A percentile compares a stretch with the other conserved stretches of the same genome.
These are phyloP conservation scores for Lithobates sylvaticus DNA, from an alignment of 2,797 vertebrate genomes.

Conservation along the genomic window DNA sequence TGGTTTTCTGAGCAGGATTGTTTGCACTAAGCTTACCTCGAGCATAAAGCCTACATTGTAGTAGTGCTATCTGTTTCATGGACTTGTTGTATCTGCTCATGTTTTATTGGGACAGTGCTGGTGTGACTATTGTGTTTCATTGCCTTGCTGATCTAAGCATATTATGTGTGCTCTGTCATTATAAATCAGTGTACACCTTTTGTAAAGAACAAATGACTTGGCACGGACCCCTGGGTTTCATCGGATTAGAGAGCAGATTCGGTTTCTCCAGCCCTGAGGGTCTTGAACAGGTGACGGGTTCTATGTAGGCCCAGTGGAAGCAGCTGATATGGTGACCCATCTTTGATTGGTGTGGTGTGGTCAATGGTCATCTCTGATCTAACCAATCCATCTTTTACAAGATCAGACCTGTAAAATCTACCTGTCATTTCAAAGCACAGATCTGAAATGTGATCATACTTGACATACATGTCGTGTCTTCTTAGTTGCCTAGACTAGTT, in stretches of 20 bases:
- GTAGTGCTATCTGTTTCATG: not conserved
- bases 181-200: conserved; percentile 27
- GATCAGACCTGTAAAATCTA: not conserved
- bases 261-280: conserved; percentile 10
- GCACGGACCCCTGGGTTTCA: conserved; percentile 24
- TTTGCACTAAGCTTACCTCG: not conserved
- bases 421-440: conserved; percentile 18
- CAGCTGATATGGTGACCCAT: not conserved
- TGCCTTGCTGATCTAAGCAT: not conserved
- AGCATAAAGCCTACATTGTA: not conserved
- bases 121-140: conserved; percentile 29
- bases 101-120: not conserved
- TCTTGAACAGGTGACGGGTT: not conserved
- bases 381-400: not conserved
- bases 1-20: not conserved
- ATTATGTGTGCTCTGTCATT: conserved; percentile 20
- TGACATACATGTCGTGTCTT: not conserved
- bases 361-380: not conserved
- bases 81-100: not conserved
- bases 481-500: conserved; percentile 5
- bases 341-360: not conserved
- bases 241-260: conserved; percentile 27
- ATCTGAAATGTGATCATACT: conserved; percentile 38
- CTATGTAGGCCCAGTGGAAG: not conserved
- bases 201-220: conserved; percentile 34